Base-by-base conservation (phyloP, 2,888 invertebrate species). In the Seira musarum region DNA sequence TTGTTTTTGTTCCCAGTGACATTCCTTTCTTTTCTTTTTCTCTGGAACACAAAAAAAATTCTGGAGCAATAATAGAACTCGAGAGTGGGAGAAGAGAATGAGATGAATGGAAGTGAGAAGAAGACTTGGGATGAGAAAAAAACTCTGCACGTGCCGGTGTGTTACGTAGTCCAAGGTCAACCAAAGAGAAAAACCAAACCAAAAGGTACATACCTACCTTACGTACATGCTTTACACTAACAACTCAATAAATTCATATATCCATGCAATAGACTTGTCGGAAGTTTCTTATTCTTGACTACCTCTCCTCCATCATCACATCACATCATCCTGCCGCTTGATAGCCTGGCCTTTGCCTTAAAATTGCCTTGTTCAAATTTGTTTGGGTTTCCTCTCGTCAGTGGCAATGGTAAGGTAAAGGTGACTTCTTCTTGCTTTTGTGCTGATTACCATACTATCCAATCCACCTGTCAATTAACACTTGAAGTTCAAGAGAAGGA, bases 91-190 rank as follows among this genome's bases (percentile, higher is more conserved):
- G 57, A 70, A 67, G 67, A 53, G 57, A 70, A 67, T 40, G 30
- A 30, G 30, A 21, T 60, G 60, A 60, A 21, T 60, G 60, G 60
- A 30, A 60, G 60, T 60, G 60, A 21, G 60, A 60, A 60, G 60
- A 60, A 60, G n/a, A 60, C n/a, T n/a, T n/a, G n/a, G n/a, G 60
- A 49, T 2, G 49, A 49, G 15, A 49, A 21, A 13, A 60, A 60
- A 67, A 67, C 30, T 21, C 60, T 70, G 46, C 80, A 80, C 80
- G 80, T 69, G 80, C 66, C 75, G 49, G 60, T 57, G 68, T 69
- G 70, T 80, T 66, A 80, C 69, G 22, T 74, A 70, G 35, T 66
- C 70, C 74, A 80, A 80, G 80, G 80, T 65, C 73, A 67, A 24
- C 22, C 5, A 13, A 25, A 69, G 15, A 13, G 21, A 21, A 60